Base-by-base conservation (phyloP, 2,113 vertebrate species). In the Spermophilus dauricus region DNA sequence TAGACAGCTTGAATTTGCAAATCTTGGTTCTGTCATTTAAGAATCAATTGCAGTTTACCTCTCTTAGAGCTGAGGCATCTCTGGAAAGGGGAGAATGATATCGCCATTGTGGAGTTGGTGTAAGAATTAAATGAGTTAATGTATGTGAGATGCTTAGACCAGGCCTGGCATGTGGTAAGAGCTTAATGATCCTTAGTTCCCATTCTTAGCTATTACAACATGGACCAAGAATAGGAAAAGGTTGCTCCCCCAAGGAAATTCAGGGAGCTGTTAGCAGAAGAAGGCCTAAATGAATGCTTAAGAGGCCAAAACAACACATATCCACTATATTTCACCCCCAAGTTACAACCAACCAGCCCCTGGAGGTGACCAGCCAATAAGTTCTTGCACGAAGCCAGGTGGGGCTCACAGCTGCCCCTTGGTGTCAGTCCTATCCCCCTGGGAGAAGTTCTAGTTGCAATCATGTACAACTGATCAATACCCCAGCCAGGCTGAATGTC, bases 291-390 rank as follows among this genome's bases (percentile, higher is more conserved):
- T 93, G 83, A 95, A 93, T 76, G 91, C 91, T 80, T 0, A 48
- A 78, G 85, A 86, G 91, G 63, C 78, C 89, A 87, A 95, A 84
- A 82, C 42, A 82, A 84, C 84, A 91, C 94, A 94, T 2, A 32
- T 63, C 37, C 20, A 48, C 51, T 87, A 37, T 26, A 48, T 8
- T 85, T 87, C 86, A 95, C 48, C 61, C 89, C 70, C 28, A 17
- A 24, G 53, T 86, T 90, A 58, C 89, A 48, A 88, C 58, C 78
- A 70, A 67, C 17, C 80, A 94, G 61, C 86, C 65, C 70, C 67
- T 28, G 20, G 89, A 95, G 70, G 83, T 75, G 45, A 92, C 53
- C 22, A 77, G 95, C 81, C 70, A 92, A 1, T 63, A 69, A 84
- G 73, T 53, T 96, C 91, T 78, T 17, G 67, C 34, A 39, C 10